Percentiles rank a stretch among this genome's conserved stretches.
These are phyloP conservation scores for Iphiclides podalirius DNA, from an alignment of 2,888 invertebrate species.

Conservation along the genomic window DNA sequence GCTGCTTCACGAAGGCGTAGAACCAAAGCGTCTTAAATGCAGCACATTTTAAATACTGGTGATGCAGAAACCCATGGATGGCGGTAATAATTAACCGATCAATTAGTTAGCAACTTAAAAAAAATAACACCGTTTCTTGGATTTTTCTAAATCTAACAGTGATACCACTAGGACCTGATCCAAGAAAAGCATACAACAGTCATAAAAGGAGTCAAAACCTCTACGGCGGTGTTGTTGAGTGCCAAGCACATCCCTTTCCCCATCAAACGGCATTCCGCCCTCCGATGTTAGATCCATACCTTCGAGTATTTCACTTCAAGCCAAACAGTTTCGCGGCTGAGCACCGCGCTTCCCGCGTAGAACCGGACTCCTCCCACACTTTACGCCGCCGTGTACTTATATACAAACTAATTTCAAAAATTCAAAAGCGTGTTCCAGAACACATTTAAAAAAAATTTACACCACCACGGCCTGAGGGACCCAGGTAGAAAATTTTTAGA, in stretches of 20 bases:
- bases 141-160: too few species aligned
- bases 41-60: too few species aligned
- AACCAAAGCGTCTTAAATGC: too few species aligned
- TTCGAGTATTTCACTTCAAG: constrained; percentile 54
- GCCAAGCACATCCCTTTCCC: constrained; percentile 65
- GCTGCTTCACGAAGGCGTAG: too few species aligned
- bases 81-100: too few species aligned
- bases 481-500: constrained; percentile 36
- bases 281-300: constrained; percentile 55
- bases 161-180: too few species aligned
- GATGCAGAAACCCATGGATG: too few species aligned
- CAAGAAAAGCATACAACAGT: too few species aligned
- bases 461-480: constrained; percentile 29
- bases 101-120: too few species aligned
- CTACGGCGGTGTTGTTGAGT: constrained; percentile 69
- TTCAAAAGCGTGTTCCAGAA: constrained; percentile 52
- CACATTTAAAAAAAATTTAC: constrained; percentile 45
- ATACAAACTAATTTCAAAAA: constrained; percentile 39
- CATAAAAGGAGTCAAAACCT: constrained; percentile 69
- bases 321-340: constrained; percentile 46
- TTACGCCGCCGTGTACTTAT: constrained; percentile 30
- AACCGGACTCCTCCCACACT: constrained; percentile 57
- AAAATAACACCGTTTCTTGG: too few species aligned
- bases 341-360: constrained; percentile 61
- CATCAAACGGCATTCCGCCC: constrained; percentile 49